Base-by-base conservation (phyloP, 2,888 invertebrate species). In the Megalurothrips usitatus region DNA sequence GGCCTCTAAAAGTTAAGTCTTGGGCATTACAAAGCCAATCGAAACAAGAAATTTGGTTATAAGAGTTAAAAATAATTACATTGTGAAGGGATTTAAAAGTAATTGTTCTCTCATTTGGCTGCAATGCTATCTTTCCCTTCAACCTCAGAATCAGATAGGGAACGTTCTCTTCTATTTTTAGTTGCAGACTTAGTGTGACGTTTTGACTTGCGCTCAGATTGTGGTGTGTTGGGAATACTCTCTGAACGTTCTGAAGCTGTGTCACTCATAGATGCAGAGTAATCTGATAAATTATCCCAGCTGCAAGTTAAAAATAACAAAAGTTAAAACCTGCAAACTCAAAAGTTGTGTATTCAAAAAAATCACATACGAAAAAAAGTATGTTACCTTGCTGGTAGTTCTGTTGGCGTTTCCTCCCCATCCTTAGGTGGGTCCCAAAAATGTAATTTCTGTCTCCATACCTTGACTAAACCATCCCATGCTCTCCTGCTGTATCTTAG, bases 401-500 rank as follows among this genome's bases (percentile, higher is more conserved):
- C 80, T 75, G 47, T 80, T 3, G 23, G 63, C 14, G 80, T 17
- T 28, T 49, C 78, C 47, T 34, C 80, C 19, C 78, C 79, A 75
- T 84, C 84, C 11, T 83, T 82, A 17, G 85, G 85, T 26, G 86
- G 85, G 87, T 96, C 96, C 90, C 92, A 96, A 82, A 90, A 89
- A 86, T 98, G 97, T 79, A 98, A 88, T 84, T 93, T 91, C 85
- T 93, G 92, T 80, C 96, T 91, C 98, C 98, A 98, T 82, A 94
- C 90, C 86, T 92, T 93, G 0, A 98, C 92, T 83, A 97, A 90
- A 48, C 93, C 93, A 87, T 99, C 98, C 94, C 97, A 99, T 17
- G 95, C 96, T 84, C 98, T 90, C 78, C 98, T 91, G 84, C 97
- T 97, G 87, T 95, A 96, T 87, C 96, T 96, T 47, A 91, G 86